Percentiles rank a stretch among this genome's conserved stretches.
These are phyloP conservation scores for Bryconaethiops microstoma DNA, from an alignment of 2,797 vertebrate genomes.

Conservation along the genomic window DNA sequence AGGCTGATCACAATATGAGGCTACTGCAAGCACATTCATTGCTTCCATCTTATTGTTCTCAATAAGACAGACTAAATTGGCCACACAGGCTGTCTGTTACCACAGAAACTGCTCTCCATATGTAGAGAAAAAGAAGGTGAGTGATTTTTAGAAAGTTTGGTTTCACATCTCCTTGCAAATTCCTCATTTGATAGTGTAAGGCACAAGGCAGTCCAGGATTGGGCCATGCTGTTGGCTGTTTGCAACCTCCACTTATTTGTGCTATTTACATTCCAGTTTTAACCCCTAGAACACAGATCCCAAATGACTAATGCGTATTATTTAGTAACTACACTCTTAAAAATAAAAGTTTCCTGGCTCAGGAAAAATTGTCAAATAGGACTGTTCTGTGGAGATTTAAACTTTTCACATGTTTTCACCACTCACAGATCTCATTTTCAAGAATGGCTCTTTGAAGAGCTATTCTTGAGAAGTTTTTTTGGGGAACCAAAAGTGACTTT, in stretches of 20 bases:
- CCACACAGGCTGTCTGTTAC: conserved; percentile 49
- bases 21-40: background rate
- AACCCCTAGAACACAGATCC: background rate
- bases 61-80: conserved; percentile 13
- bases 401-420: no score
- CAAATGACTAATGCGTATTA: background rate
- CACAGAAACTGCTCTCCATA: conserved; percentile 64
- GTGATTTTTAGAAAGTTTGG: conserved; percentile 76
- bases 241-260: conserved; percentile 10
- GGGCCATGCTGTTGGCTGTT: conserved; percentile 17
- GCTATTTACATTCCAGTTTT: background rate
- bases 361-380: no score
- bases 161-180: conserved; percentile 79
- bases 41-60: background rate
- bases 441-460: no score
- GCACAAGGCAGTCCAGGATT: conserved; percentile 52
- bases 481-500: background rate
- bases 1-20: no score
- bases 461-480: background rate
- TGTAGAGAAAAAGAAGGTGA: conserved; percentile 71
- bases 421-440: no score
- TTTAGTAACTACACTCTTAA: background rate
- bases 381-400: no score
- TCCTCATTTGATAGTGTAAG: conserved; percentile 67
- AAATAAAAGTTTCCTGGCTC: background rate